Percentiles rank a stretch among this genome's conserved stretches.
phyloP scores from a whole-genome alignment of 2,113 vertebrate species.

The Leucoraja erinaceus region DNA sequence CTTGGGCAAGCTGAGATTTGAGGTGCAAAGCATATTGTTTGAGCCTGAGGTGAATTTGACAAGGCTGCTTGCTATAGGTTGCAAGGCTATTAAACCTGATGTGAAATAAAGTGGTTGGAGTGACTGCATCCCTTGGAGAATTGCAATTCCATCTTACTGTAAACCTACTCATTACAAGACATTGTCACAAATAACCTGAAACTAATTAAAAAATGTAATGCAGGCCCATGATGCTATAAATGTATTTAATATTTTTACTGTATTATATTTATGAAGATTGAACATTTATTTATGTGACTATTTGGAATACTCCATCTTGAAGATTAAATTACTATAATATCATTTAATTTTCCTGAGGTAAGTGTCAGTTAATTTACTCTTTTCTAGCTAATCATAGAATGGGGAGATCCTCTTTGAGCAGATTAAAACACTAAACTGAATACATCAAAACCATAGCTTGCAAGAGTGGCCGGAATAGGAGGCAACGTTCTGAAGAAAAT shows the following conservation, averaged over 20 bases:
- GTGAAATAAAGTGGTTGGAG: conserved; percentile 35
- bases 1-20: not conserved
- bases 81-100: conserved; percentile 37
- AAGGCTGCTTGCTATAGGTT: conserved; percentile 32
- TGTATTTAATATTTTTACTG: conserved; percentile 29
- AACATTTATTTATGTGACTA: conserved; percentile 26
- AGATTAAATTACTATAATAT: conserved; percentile 35
- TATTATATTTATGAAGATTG: conserved; percentile 35
- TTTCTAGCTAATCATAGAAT: conserved; percentile 19
- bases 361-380: conserved; percentile 23
- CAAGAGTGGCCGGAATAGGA: not conserved
- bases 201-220: conserved; percentile 36
- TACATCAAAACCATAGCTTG: not conserved
- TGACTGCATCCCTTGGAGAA: conserved; percentile 32
- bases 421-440: conserved; percentile 5
- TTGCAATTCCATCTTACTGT: conserved; percentile 27
- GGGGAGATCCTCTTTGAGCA: not conserved
- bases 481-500: not conserved
- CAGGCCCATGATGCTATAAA: conserved; percentile 16
- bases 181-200: conserved; percentile 37
- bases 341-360: conserved; percentile 23
- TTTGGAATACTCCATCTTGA: conserved; percentile 17
- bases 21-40: conserved; percentile 33
- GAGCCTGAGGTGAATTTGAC: conserved; percentile 37
- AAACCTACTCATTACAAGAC: conserved; percentile 31